These are phyloP conservation scores for Synanthedon formicaeformis DNA, from an alignment of 2,888 invertebrate genomes.

Conservation along the genomic window DNA sequence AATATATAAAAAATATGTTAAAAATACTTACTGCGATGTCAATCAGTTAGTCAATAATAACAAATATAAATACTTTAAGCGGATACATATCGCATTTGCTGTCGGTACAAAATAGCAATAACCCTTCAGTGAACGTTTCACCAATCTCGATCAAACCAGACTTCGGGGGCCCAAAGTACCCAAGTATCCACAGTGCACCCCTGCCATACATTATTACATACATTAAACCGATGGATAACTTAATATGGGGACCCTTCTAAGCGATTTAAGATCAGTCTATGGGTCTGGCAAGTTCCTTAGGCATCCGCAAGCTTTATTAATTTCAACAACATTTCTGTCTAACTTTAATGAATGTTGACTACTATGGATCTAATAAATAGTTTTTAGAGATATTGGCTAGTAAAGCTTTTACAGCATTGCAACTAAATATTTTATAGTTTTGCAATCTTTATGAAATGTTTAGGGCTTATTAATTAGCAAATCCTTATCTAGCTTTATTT, in stretches of 20 bases:
- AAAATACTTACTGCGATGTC: no score
- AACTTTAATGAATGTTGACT: no score
- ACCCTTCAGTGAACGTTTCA: conserved; percentile 28
- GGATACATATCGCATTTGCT: not conserved
- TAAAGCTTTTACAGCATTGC: no score
- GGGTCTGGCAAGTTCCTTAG: conserved; percentile 40
- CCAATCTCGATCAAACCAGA: conserved; percentile 39
- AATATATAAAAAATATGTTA: no score
- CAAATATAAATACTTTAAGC: no score
- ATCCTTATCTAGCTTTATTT: no score
- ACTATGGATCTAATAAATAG: no score
- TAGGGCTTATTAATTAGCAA: no score
- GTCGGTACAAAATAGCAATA: conserved; percentile 16
- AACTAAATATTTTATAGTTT: no score
- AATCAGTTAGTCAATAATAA: no score
- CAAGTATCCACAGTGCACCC: conserved; percentile 30
- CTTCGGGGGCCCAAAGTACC: conserved; percentile 15
- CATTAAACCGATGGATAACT: conserved; percentile 56
- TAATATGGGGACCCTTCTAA: conserved; percentile 46
- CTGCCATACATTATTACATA: conserved; percentile 56
- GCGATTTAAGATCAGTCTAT: conserved; percentile 60
- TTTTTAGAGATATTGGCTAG: no score
- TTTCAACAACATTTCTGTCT: conserved; percentile 29
- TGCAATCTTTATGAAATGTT: no score
- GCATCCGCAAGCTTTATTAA: conserved; percentile 49